Evolutionary conservation across 2,113 vertebrate genomes (phyloP), one percentile per base, ranked within the genome.

Genomic region (Upupa epops): DNA sequence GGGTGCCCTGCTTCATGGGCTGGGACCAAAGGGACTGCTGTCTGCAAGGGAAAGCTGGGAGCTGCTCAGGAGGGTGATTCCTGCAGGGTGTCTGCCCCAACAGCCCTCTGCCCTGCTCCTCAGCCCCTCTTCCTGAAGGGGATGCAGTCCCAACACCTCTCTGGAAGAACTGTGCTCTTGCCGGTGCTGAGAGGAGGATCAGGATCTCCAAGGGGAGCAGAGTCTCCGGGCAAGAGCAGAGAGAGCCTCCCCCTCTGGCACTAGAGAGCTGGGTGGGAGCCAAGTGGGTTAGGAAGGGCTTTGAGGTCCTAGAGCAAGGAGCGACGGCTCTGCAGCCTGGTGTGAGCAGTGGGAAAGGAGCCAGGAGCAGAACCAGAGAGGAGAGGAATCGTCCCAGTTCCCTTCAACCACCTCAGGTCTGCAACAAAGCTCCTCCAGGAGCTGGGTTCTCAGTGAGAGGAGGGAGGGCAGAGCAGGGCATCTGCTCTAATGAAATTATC

Each of bases 201-300:
- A 51, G 59, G 77, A 82, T 49, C 31, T 22, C 59, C 0, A 3
- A 0, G 4, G 83, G 83, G 75, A 75, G 69, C 10, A 0, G 3
- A 3, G 64, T 6, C 59, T 76, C 75, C 59, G 2, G 68, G 83
- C 8, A 5, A 58, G 79, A 93, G 42, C 45, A n/a, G 75, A 88
- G 86, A n/a, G 75, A 88, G 86, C 45, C 56, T 92, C 16, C 15
- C 68, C 63, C 72, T 80, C 73, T 0, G 32, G 80, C 81, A 58
- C 6, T 20, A 58, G 0, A 1, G 68, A 72, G 87, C 84, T 94
- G 95, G 88, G 84, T 60, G 19, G 13, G 2, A 49, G 91, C 94
- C 95, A 93, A 94, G 83, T 72, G 73, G 91, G 91, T 90, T 19
- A 93, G 86, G 28, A 31, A 71, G 85, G 92, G 55, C 88, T 93